Base-by-base conservation (phyloP, 2,888 invertebrate species). In the Sinodicranocentrus sp. region DNA sequence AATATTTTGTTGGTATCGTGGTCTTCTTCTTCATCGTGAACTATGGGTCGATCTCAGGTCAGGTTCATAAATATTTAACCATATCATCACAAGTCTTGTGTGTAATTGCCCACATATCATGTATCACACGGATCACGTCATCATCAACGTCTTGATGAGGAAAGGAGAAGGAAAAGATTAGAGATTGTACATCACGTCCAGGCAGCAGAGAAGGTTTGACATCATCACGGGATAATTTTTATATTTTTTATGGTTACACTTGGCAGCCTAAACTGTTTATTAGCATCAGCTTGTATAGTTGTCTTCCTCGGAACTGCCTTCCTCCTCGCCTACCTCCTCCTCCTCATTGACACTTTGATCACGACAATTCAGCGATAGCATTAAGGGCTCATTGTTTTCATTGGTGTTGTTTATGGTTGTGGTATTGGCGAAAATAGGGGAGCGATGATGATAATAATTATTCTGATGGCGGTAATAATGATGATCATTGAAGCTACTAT, bases 401-500 rank as follows among this genome's bases (percentile, higher is more conserved):
- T 17, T 67, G 76, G n/a, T 61, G 57, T 26, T 77, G 71, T 19
- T 25, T 21, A 8, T 28, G 44, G 26, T 68, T 67, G 39, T 59
- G 43, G 43, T 71, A 25, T 70, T 63, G 48, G 52, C 44, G 33
- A 71, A 52, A 70, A 54, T 67, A 52, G 71, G 77, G 15, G 77
- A 71, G 28, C 63, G 63, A 44, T 59, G 28, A 39, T 73, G 80
- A 15, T 71, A 44, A 17, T 70, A 25, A 63, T 43, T 15, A 17
- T 61, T n/a, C n/a, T 54, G 54, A 43, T 54, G 54, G 25, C 23
- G 28, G 43, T 57, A 39, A 54, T 54, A 21, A 65, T 43, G 80
- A 73, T 73, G 44, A 67, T 65, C 25, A 17, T 71, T 73, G 84
- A 85, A 84, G 87, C 85, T 85, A 85, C 85, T 82, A 83, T 86